Conservation (phyloP, 2,888 invertebrate species). For the Prosopocoilus inquinatus region DNA sequence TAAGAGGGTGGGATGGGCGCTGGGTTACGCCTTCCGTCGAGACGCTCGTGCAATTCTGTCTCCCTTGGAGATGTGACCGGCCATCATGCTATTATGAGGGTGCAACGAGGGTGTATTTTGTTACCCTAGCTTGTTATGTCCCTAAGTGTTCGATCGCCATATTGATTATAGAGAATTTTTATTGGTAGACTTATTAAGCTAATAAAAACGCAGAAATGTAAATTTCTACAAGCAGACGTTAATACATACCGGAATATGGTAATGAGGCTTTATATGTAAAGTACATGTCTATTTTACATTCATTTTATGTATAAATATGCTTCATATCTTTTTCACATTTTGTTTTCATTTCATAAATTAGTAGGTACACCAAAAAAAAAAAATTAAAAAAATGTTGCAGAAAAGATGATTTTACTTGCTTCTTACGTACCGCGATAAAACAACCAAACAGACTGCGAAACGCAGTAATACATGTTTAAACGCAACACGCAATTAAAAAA, state of each 20-base stretch:
- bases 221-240: not conserved
- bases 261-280: too few relatives aligned
- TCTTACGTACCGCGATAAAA: too few relatives aligned
- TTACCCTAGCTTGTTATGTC: constrained; percentile 28
- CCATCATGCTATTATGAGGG: constrained; percentile 36
- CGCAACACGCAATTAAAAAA: too few relatives aligned
- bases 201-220: constrained; percentile 15
- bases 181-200: constrained; percentile 28
- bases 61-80: constrained; percentile 32
- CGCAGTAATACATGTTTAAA: too few relatives aligned
- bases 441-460: too few relatives aligned
- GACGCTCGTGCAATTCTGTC: constrained; percentile 27
- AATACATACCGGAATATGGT: constrained; percentile 1
- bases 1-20: constrained; percentile 25
- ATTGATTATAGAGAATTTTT: constrained; percentile 30
- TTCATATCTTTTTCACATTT: too few relatives aligned
- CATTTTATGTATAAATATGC: too few relatives aligned
- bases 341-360: too few relatives aligned
- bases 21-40: constrained; percentile 31
- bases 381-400: too few relatives aligned
- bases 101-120: constrained; percentile 31
- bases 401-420: too few relatives aligned
- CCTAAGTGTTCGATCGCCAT: constrained; percentile 25
- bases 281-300: too few relatives aligned
- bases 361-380: too few relatives aligned